Percentiles rank a stretch among this genome's conserved stretches.
Evolutionary conservation across 2,113 vertebrate genomes (phyloP).

Genomic region (Sminthopsis crassicaudata): DNA sequence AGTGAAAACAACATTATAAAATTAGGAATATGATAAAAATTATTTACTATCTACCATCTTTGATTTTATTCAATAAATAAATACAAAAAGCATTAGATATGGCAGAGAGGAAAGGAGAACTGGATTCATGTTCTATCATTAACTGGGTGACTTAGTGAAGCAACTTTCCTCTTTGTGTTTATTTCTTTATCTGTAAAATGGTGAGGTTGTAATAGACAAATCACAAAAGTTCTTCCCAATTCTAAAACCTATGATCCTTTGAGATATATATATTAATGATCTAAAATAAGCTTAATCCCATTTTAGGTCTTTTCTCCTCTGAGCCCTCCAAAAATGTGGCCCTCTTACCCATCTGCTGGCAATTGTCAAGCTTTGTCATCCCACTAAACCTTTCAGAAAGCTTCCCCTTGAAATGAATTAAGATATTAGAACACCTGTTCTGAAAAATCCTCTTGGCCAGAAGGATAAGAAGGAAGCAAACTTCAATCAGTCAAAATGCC

Average conservation of each 20-base stretch:
- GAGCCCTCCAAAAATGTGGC: not conserved
- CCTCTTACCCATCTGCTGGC: not conserved
- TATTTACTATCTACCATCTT: not conserved
- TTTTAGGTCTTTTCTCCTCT: not conserved
- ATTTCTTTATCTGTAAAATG: not conserved
- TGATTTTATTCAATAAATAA: not conserved
- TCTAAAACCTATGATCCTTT: not conserved
- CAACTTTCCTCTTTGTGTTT: not conserved
- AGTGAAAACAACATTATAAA: not conserved
- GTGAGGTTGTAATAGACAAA: not conserved
- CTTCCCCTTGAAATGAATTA: slow-evolving; percentile 24
- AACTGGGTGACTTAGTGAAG: not conserved
- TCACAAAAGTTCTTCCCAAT: not conserved
- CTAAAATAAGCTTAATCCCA: not conserved
- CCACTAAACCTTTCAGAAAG: slow-evolving; percentile 4
- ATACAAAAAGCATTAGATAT: not conserved
- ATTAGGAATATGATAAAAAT: not conserved
- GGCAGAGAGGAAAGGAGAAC: not conserved
- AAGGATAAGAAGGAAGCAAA: slow-evolving; percentile 30
- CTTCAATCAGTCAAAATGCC: slow-evolving; percentile 56
- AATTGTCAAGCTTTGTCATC: not conserved
- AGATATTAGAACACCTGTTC: slow-evolving; percentile 25
- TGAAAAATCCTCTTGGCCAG: slow-evolving; percentile 41
- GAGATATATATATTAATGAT: not conserved
- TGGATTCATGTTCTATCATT: not conserved